phyloP scores from a whole-genome alignment of 2,113 vertebrate species.

The Recurvirostra avosetta region DNA sequence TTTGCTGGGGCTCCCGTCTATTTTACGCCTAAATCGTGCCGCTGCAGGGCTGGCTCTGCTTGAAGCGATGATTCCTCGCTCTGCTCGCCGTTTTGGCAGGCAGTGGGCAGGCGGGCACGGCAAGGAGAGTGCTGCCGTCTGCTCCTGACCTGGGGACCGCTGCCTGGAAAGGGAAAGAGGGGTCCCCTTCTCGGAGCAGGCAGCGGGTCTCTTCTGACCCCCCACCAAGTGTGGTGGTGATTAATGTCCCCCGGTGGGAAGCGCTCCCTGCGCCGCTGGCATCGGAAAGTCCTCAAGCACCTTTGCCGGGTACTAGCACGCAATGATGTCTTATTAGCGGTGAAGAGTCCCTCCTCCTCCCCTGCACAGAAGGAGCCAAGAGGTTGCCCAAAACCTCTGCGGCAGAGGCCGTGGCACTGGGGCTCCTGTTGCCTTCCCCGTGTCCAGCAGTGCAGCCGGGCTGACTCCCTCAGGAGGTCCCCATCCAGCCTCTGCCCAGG shows the following conservation, averaged over 20 bases:
- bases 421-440: not conserved
- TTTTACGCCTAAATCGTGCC: not conserved
- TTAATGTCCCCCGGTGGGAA: not conserved
- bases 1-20: not conserved
- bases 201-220: not conserved
- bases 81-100: not conserved
- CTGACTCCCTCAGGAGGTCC: not conserved
- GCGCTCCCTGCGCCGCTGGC: not conserved
- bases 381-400: not conserved
- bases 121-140: not conserved
- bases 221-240: not conserved
- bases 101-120: accelerated
- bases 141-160: not conserved
- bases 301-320: not conserved
- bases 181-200: not conserved
- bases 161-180: not conserved
- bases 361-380: not conserved
- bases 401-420: accelerated
- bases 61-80: accelerated
- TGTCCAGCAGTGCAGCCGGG: not conserved
- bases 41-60: not conserved
- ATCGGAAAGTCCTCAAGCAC: not conserved
- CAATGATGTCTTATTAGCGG: not conserved
- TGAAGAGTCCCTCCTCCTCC: not conserved
- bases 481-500: not conserved